These are phyloP conservation scores for Hemithea aestivaria DNA, from an alignment of 2,888 invertebrate genomes.

Conservation along the genomic window DNA sequence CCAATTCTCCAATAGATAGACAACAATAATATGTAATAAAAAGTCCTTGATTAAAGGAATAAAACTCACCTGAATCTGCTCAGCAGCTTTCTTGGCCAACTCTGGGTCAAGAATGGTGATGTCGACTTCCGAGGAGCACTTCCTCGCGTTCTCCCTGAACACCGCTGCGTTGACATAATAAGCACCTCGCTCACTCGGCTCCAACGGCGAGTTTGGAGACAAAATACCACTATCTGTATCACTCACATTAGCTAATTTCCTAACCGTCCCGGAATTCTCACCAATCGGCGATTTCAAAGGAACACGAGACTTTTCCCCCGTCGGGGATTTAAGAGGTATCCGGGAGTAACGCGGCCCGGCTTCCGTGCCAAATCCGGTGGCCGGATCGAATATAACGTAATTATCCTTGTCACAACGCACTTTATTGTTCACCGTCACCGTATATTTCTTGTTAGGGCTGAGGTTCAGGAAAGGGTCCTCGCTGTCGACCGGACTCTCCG, in stretches of 20 bases:
- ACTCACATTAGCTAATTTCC: conserved; percentile 72
- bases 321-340: conserved; percentile 52
- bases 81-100: conserved; percentile 67
- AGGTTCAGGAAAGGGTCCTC: conserved; percentile 71
- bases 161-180: conserved; percentile 66
- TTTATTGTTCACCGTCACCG: conserved; percentile 72
- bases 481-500: conserved; percentile 70
- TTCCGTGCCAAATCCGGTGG: conserved; percentile 64
- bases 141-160: conserved; percentile 60
- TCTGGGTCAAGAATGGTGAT: conserved; percentile 65
- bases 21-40: too few species aligned
- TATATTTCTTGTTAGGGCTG: conserved; percentile 76
- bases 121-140: conserved; percentile 52
- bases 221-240: conserved; percentile 83
- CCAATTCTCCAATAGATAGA: too few species aligned
- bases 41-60: conserved; percentile 2
- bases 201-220: conserved; percentile 81
- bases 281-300: conserved; percentile 56
- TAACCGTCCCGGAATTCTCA: conserved; percentile 48
- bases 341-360: conserved; percentile 39
- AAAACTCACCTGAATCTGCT: conserved; percentile 68
- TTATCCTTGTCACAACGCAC: conserved; percentile 76
- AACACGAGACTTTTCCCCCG: conserved; percentile 55
- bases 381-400: conserved; percentile 74
- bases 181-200: conserved; percentile 59